phyloP scores from a whole-genome alignment of 1,140 invertebrate species.

The Chironomus tepperi region DNA sequence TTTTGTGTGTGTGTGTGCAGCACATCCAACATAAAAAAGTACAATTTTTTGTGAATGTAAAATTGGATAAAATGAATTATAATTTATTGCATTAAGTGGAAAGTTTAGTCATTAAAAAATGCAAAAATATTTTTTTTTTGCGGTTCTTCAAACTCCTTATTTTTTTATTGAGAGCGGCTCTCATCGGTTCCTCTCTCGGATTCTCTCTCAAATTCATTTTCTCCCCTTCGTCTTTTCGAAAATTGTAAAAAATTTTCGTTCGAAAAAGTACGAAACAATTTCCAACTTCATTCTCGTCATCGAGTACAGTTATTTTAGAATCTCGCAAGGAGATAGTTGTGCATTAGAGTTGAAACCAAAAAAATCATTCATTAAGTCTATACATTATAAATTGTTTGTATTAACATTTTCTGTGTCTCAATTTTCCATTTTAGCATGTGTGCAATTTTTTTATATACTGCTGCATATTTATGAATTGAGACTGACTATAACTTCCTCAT shows the following conservation, averaged over 20 bases:
- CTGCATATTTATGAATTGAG: too few species aligned
- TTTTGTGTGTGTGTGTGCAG: too few species aligned
- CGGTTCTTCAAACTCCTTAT: not conserved
- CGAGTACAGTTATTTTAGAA: not conserved
- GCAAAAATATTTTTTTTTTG: too few species aligned
- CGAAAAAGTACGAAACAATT: not conserved
- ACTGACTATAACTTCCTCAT: too few species aligned
- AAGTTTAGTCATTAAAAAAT: too few species aligned
- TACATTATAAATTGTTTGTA: not conserved
- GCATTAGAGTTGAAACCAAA: not conserved
- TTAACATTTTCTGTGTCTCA: not conserved
- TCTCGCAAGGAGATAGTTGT: not conserved
- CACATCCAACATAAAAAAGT: too few species aligned
- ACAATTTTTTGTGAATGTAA: too few species aligned
- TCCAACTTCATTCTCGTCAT: not conserved
- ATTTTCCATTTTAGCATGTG: not conserved
- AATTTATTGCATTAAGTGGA: too few species aligned
- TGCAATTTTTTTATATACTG: not conserved
- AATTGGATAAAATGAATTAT: too few species aligned
- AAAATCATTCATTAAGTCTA: not conserved
- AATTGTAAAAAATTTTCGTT: not conserved
- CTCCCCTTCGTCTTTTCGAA: constrained; percentile 5
- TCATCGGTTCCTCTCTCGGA: not conserved
- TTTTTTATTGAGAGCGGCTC: not conserved
- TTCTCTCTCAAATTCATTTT: not conserved